These are phyloP conservation scores for Lophius piscatorius DNA, from an alignment of 2,113 vertebrate genomes.

Conservation along the genomic window DNA sequence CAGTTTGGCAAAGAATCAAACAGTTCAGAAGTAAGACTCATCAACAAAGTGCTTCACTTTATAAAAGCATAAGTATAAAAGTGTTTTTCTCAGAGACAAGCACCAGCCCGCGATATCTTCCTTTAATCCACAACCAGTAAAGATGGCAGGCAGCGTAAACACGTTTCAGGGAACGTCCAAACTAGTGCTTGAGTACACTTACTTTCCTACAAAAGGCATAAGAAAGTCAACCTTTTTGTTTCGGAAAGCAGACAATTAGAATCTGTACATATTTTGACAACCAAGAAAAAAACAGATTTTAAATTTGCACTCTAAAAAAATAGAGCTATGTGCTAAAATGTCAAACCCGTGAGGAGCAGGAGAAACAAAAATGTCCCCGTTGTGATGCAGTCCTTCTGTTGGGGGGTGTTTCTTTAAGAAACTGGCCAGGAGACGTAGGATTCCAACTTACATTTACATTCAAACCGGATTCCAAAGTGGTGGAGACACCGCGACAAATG, in stretches of 20 bases:
- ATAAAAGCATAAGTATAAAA: constrained; percentile 75
- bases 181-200: constrained; percentile 39
- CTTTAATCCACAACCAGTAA: constrained; percentile 67
- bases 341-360: constrained; percentile 48
- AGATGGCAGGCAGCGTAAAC: constrained; percentile 76
- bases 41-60: constrained; percentile 76
- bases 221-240: constrained; percentile 31
- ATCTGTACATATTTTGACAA: constrained; percentile 54
- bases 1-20: constrained; percentile 63
- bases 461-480: neutral
- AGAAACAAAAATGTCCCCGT: constrained; percentile 28
- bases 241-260: constrained; percentile 40
- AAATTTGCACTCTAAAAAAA: constrained; percentile 66
- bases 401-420: constrained; percentile 9
- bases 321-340: constrained; percentile 54
- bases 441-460: neutral
- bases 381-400: constrained; percentile 10
- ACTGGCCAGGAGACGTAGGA: constrained; percentile 10
- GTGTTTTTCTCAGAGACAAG: constrained; percentile 64
- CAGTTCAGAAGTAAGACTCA: constrained; percentile 76
- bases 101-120: constrained; percentile 50
- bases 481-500: neutral
- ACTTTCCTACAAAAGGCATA: constrained; percentile 48
- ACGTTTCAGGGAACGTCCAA: constrained; percentile 49
- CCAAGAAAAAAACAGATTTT: constrained; percentile 30